Percentiles rank a stretch among this genome's conserved stretches.
Evolutionary conservation across 2,888 invertebrate species (phyloP).

Genomic region (Folsomia manolachei): DNA sequence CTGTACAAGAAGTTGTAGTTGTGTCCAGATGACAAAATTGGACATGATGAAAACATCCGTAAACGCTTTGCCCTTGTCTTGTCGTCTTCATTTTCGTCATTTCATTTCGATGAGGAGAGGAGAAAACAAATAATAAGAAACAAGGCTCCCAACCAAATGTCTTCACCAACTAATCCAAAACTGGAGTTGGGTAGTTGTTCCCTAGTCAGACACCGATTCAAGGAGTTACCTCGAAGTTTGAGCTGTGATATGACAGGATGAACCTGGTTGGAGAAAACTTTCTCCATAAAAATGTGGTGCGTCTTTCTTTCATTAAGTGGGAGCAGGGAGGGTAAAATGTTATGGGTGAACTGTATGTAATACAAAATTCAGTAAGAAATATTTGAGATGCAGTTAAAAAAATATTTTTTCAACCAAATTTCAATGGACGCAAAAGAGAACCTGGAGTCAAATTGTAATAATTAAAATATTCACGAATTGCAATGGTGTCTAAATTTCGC

Average conservation of each 20-base stretch:
- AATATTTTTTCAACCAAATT: too few species aligned
- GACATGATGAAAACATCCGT: neutral
- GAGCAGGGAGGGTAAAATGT: neutral
- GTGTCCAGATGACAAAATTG: neutral
- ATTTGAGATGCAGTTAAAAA: too few species aligned
- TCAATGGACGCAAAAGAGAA: too few species aligned
- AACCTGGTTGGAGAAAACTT: conserved; percentile 42
- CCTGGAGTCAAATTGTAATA: too few species aligned
- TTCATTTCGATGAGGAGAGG: neutral
- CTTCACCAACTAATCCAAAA: neutral
- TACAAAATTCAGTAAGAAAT: too few species aligned
- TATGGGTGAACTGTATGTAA: too few species aligned
- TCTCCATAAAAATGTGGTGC: conserved; percentile 49
- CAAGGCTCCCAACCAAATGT: neutral
- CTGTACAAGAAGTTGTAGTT: too few species aligned
- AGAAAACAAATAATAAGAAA: neutral
- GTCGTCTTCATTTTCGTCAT: neutral
- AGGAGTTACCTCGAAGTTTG: too few species aligned
- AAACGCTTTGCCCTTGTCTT: neutral
- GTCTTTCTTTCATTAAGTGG: conserved; percentile 19
- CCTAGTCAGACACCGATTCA: too few species aligned
- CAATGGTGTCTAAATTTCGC: too few species aligned
- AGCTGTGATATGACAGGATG: neutral
- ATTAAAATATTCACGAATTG: too few species aligned
- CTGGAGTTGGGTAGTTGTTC: neutral